phyloP scores from a whole-genome alignment of 2,888 invertebrate species.

The Drosophila atroscutellata region DNA sequence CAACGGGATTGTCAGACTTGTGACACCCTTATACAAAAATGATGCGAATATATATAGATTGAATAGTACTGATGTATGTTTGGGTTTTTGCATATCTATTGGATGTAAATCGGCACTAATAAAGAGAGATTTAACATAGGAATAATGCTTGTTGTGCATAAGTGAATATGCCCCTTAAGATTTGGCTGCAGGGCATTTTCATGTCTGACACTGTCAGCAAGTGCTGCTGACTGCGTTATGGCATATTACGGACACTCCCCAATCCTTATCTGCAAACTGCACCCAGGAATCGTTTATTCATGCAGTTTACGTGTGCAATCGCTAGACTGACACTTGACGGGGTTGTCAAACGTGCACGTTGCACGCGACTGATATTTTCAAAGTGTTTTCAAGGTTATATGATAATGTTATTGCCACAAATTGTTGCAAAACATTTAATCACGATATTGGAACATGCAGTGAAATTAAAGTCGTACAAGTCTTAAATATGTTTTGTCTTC shows the following conservation, averaged over 20 bases:
- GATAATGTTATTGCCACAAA: neutral
- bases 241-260: conserved; percentile 15
- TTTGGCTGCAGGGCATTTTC: conserved; percentile 1
- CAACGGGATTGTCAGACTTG: neutral
- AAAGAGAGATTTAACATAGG: no score
- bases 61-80: no score
- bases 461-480: neutral
- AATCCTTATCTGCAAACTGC: conserved; percentile 31
- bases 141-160: neutral
- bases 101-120: no score
- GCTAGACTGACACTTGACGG: conserved; percentile 1
- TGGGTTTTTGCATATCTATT: no score
- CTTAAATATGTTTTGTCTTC: neutral
- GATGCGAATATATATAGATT: neutral
- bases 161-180: neutral
- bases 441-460: neutral
- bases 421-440: neutral
- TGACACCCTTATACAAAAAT: neutral
- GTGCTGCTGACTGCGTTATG: neutral
- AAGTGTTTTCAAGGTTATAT: neutral
- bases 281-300: conserved; percentile 7
- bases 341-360: conserved; percentile 12
- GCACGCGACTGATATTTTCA: conserved; percentile 18
- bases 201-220: neutral
- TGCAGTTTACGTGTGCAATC: conserved; percentile 30